Base-by-base conservation (phyloP, 2,797 vertebrate species). In the Etheostoma nigrum region DNA sequence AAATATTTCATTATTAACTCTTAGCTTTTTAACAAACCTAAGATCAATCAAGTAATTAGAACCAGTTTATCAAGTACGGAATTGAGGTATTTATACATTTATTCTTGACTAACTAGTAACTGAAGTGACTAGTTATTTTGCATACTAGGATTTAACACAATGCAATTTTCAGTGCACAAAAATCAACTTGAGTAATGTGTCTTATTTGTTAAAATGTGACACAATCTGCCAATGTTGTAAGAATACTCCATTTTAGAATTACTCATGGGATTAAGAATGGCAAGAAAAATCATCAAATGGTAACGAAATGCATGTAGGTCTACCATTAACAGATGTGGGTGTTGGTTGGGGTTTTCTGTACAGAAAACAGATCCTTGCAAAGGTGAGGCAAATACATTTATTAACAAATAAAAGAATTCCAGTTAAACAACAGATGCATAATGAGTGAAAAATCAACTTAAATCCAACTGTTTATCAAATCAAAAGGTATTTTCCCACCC, bases 331-430 rank as follows among this genome's bases (percentile, higher is more conserved):
- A 0, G 9, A 40, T 40, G 3, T 11, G 33, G 27, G 9, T 19
- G 54, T 57, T 19, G 4, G 16, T 57, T 33, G 27, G 10, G 19
- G 0, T 57, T 0, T 33, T 19, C 54, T 19, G 18, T 55, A 27
- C 4, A 55, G 27, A 57, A 2, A 1, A 21, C 13, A 44, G 13
- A 44, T 44, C 42, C 42, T 1, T 44, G 12, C 14, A 44, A 44
- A 25, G 5, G 5, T 4, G 12, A 49, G 2, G n/a, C 4, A 33
- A 54, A 52, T 19, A 11, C 0, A 59, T 83, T 73, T 86, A 86
- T 81, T 76, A 55, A 23, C 10, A 42, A 65, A 45, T 62, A 3
- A 60, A 62, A 79, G 7, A 3, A n/a, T 36, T n/a, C 4, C 25
- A 63, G 6, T 51, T 13, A 16, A 52, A 69, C n/a, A 61, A 55